A percentile compares a stretch with the other conserved stretches of the same genome.
phyloP scores from a whole-genome alignment of 64 coral and sea anemone genomes.

The Dendrophyllia cribrosa region DNA sequence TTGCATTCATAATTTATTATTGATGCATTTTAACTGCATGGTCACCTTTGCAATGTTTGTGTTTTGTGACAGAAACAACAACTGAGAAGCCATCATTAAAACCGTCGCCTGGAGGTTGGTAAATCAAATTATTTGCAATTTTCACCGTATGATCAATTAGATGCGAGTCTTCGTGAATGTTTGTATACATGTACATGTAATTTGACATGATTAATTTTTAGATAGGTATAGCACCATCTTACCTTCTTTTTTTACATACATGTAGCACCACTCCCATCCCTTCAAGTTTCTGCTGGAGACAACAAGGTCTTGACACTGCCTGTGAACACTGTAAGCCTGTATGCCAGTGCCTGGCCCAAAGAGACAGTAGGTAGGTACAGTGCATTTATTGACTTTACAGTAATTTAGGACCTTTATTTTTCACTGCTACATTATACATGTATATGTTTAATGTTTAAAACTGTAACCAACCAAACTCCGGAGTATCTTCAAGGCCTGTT shows the following conservation, averaged over 20 bases:
- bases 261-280: slow-evolving; percentile 57
- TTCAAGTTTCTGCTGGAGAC: slow-evolving; percentile 92
- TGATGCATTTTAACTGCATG: no score
- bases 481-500: no score
- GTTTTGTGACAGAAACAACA: background rate
- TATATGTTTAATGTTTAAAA: no score
- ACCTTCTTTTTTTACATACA: background rate
- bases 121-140: background rate
- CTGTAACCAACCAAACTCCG: no score
- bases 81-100: slow-evolving; percentile 15
- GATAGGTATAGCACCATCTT: background rate
- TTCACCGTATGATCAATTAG: background rate
- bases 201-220: no score
- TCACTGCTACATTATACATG: no score
- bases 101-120: background rate
- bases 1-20: no score
- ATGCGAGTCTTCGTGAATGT: no score
- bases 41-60: background rate
- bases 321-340: slow-evolving; percentile 81
- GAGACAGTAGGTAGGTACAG: slow-evolving; percentile 66
- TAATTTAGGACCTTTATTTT: background rate
- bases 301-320: slow-evolving; percentile 87
- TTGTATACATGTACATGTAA: background rate
- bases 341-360: slow-evolving; percentile 98
- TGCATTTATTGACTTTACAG: background rate